A percentile compares a stretch with the other conserved stretches of the same genome.
Evolutionary conservation across 2,113 vertebrate species (phyloP).

Genomic region (Oreochromis spilurus): DNA sequence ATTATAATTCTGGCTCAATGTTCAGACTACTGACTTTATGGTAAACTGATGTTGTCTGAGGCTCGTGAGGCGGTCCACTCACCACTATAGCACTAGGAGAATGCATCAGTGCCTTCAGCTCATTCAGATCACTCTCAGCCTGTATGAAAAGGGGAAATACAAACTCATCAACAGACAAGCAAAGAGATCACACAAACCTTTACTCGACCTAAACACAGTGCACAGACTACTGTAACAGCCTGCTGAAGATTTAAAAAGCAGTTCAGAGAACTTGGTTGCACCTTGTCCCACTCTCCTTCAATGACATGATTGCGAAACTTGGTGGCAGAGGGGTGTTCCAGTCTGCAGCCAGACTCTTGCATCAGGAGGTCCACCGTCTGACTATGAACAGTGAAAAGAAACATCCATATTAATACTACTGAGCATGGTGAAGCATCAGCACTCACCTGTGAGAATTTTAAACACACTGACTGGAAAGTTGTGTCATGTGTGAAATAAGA

Average conservation of each 20-base stretch:
- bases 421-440: neutral
- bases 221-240: neutral
- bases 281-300: conserved; percentile 99
- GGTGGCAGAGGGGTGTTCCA: conserved; percentile 97
- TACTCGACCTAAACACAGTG: neutral
- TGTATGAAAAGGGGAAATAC: conserved; percentile 69
- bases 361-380: conserved; percentile 99
- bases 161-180: neutral
- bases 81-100: conserved; percentile 96
- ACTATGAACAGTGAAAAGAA: conserved; percentile 60
- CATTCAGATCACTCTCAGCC: conserved; percentile 98
- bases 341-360: conserved; percentile 99
- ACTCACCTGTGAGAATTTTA: neutral
- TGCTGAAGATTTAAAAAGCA: neutral
- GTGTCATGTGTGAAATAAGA: neutral
- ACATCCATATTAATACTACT: neutral
- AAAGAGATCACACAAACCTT: neutral
- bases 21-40: neutral
- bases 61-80: conserved; percentile 59
- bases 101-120: conserved; percentile 96
- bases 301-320: conserved; percentile 99
- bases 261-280: conserved; percentile 47
- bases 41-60: neutral
- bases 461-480: neutral
- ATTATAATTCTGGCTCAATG: neutral